A percentile compares a stretch with the other conserved stretches of the same genome.
Conservation (phyloP, 2,797 vertebrate genomes). For the Propithecus deckenii region DNA sequence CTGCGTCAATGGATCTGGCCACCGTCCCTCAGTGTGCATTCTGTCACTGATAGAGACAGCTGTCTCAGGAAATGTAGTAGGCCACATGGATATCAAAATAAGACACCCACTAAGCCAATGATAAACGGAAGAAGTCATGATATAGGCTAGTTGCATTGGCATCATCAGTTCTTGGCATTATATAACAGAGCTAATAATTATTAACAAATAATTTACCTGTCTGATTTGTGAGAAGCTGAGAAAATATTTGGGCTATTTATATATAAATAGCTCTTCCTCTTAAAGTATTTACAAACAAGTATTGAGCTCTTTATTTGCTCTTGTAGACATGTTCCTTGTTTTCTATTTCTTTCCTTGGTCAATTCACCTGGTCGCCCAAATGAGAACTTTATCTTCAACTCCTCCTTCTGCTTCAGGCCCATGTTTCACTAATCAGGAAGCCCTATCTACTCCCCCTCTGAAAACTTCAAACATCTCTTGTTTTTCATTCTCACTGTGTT, state of each 20-base stretch:
- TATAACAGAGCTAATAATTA: not conserved
- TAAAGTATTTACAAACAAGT: not conserved
- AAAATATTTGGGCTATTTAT: slow-evolving; percentile 6
- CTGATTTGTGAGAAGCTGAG: not conserved
- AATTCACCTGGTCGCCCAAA: not conserved
- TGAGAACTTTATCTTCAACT: not conserved
- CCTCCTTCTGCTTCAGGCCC: not conserved
- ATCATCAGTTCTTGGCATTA: not conserved
- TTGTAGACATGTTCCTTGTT: not conserved
- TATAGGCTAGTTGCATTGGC: not conserved
- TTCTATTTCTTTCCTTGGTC: not conserved
- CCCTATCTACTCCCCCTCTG: not conserved
- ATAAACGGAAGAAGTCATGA: not conserved
- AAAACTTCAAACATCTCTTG: not conserved
- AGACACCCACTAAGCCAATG: not conserved
- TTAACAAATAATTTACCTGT: slow-evolving; percentile 25
- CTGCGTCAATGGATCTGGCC: not conserved
- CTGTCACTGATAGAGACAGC: not conserved
- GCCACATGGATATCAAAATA: not conserved
- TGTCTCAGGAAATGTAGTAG: not conserved
- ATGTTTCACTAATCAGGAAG: not conserved
- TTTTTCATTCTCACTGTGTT: not conserved
- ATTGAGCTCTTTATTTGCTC: not conserved
- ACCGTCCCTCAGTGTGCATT: not conserved
- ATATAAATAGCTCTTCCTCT: not conserved